Evolutionary conservation across 2,113 vertebrate genomes (phyloP).

Genomic region (Eretmochelys imbricata): DNA sequence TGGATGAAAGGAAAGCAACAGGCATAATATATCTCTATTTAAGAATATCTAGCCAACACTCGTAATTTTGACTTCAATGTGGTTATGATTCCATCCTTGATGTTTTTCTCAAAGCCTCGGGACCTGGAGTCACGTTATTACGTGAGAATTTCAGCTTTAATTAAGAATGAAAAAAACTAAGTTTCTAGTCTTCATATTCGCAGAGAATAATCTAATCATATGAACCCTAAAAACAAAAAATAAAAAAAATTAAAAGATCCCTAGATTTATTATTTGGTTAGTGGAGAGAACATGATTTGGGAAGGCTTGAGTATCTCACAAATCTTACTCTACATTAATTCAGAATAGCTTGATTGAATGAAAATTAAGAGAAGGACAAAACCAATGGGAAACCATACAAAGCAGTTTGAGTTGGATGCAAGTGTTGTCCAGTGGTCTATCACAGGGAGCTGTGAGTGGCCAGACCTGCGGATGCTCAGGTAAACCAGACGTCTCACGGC

Average conservation of each 20-base stretch:
- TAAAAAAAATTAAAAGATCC: not conserved
- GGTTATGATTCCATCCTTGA: not conserved
- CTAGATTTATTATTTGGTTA: not conserved
- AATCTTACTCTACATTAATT: not conserved
- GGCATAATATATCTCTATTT: not conserved
- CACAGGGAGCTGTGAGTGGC: not conserved
- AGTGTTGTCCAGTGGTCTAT: not conserved
- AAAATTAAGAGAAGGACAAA: not conserved
- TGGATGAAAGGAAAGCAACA: not conserved
- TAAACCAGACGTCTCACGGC: no score
- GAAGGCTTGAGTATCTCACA: not conserved
- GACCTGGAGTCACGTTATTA: not conserved
- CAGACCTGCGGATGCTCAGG: no score
- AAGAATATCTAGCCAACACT: not conserved
- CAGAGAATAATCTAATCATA: not conserved
- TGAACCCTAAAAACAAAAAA: not conserved
- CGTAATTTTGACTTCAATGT: not conserved
- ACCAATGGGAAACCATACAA: not conserved
- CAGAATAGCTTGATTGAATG: not conserved
- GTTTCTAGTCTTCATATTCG: not conserved
- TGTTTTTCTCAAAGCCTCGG: not conserved
- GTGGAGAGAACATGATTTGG: not conserved
- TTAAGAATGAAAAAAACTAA: not conserved
- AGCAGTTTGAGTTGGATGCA: not conserved
- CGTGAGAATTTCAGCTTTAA: not conserved